Base-by-base conservation (phyloP, 2,888 invertebrate genomes). In the Ditylenchus weischeri region DNA sequence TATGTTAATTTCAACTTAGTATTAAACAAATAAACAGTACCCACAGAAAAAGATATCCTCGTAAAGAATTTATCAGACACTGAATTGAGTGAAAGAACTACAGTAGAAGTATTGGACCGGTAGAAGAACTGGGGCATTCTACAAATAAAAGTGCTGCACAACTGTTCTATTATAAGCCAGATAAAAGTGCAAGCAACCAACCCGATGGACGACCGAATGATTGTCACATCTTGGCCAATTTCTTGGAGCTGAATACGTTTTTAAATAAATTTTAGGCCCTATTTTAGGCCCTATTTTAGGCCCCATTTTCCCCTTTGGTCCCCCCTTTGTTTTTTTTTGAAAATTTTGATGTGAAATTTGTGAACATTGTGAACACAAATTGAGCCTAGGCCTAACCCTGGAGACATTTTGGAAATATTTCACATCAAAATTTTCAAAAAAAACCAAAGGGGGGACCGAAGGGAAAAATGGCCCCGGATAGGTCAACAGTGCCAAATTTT, bases 21-120 rank as follows among this genome's bases (percentile, higher is more conserved):
- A 29, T 29, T 29, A 2, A 29, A 29, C 29, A 29, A 29, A 29
- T 29, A 68, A 48, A 29, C 36, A 50, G 35, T 19, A 70, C 70
- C 70, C 35, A 62, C 60, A 35, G 70, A 70, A 66, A 68, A 70
- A n/a, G 66, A 47, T 10, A 72, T 35, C 43, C 54, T 35, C 10
- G 61, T 59, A 18, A 66, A 49, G 58, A 70, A 70, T 29, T 48
- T 47, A 19, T 48, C 13, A 18, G 63, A 51, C 10, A 38, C 65
- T n/a, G 65, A 50, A 50, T 67, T 29, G 54, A 66, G 49, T 13
- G 43, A 43, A 15, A 66, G 38, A 23, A 50, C 48, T 48, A 50
- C 66, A 29, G 36, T 38, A 68, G 59, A 59, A 38, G 59, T 29
- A 8, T 29, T 59, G 19, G 59, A 59, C 23, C 38, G 36, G 7